Percentiles rank a stretch among this genome's conserved stretches.
Evolutionary conservation across 2,888 invertebrate genomes (phyloP).

Genomic region (Prenolepis imparis): DNA sequence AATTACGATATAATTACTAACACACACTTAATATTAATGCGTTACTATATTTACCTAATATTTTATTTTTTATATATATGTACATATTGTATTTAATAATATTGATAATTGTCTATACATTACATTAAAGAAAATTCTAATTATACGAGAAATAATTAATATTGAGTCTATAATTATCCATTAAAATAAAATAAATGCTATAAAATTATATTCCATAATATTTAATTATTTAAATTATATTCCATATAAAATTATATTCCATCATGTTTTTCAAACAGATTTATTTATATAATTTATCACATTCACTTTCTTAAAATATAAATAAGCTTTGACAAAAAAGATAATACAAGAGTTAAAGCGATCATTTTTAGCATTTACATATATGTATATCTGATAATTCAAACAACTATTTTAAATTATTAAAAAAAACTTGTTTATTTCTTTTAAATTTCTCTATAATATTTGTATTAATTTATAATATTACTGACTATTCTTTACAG

Average conservation of each 20-base stretch:
- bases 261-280: background rate
- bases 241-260: too few species aligned
- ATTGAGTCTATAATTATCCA: background rate
- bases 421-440: background rate
- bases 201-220: background rate
- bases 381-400: background rate
- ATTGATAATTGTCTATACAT: too few species aligned
- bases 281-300: slow-evolving; percentile 42
- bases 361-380: background rate
- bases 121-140: too few species aligned
- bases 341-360: too few species aligned
- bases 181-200: background rate
- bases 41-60: too few species aligned
- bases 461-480: background rate
- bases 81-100: too few species aligned
- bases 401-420: background rate
- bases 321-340: background rate
- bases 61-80: too few species aligned
- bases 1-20: too few species aligned
- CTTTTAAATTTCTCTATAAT: background rate
- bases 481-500: slow-evolving; percentile 87
- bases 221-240: too few species aligned
- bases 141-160: background rate
- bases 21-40: too few species aligned
- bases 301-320: background rate